These are phyloP conservation scores for Thysanoteuthis rhombus DNA, from an alignment of 2,888 invertebrate genomes.

Conservation along the genomic window DNA sequence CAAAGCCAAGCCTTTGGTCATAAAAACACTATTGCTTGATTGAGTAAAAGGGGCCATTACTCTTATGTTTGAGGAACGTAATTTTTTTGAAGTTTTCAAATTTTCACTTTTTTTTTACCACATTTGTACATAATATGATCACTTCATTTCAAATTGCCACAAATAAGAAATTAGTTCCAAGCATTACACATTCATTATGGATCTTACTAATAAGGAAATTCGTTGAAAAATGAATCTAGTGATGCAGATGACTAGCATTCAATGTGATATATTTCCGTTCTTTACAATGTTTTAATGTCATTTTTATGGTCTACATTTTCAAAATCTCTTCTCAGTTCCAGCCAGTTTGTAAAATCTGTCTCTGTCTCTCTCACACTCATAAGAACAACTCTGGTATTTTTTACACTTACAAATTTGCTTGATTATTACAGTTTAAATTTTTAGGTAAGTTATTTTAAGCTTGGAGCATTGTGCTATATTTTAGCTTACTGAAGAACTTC, in stretches of 20 bases:
- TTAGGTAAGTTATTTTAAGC: not conserved
- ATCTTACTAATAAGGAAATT: not conserved
- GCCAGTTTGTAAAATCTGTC: not conserved
- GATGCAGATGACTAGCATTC: not conserved
- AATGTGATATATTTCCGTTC: not conserved
- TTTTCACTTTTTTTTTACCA: not conserved
- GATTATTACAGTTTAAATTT: not conserved
- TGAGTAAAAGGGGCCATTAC: not conserved
- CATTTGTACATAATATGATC: not conserved
- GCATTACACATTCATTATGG: not conserved
- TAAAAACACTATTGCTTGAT: not conserved
- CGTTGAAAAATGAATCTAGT: not conserved
- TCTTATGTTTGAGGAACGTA: not conserved
- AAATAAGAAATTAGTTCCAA: not conserved
- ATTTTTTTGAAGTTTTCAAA: not conserved
- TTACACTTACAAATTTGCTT: not conserved
- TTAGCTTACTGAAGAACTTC: not conserved
- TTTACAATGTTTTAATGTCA: not conserved
- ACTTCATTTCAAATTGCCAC: not conserved
- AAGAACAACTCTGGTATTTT: not conserved
- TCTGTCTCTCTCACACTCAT: not conserved
- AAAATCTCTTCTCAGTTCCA: not conserved
- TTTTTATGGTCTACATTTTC: not conserved
- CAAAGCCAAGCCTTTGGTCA: conserved; percentile 45
- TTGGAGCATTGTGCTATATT: not conserved